Percentiles rank a stretch among this genome's conserved stretches.
Evolutionary conservation across 2,113 vertebrate genomes (phyloP).

Genomic region (Pluvialis apricaria): DNA sequence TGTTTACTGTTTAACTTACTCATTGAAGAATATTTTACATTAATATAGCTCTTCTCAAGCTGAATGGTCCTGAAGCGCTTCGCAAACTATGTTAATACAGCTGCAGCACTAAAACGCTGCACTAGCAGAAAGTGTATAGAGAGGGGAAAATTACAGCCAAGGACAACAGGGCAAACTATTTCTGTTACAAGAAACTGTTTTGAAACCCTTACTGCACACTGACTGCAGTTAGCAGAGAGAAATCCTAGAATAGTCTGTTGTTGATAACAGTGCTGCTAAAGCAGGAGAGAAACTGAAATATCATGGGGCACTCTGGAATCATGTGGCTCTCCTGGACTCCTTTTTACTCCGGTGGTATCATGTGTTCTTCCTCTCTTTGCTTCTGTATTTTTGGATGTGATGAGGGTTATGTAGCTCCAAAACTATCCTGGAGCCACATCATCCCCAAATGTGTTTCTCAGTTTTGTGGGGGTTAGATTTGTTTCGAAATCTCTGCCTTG

Average conservation of each 20-base stretch:
- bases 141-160: slow-evolving; percentile 15
- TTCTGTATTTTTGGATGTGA: not conserved
- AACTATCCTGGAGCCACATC: not conserved
- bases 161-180: not conserved
- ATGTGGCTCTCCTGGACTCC: not conserved
- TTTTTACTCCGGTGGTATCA: not conserved
- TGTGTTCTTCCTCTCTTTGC: not conserved
- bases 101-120: not conserved
- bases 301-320: fast-evolving
- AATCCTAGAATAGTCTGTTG: not conserved
- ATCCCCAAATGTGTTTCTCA: not conserved
- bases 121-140: not conserved
- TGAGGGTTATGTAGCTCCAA: not conserved
- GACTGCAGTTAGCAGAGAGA: not conserved
- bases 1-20: slow-evolving; percentile 50
- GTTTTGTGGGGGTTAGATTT: not conserved
- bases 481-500: not conserved
- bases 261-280: not conserved
- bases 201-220: not conserved
- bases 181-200: not conserved
- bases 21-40: slow-evolving; percentile 41
- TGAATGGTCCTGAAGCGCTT: slow-evolving; percentile 31
- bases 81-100: slow-evolving; percentile 1
- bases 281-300: not conserved
- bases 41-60: slow-evolving; percentile 16